These are phyloP conservation scores for Enteromius mattozi DNA, from an alignment of 2,797 vertebrate genomes.

Conservation along the genomic window DNA sequence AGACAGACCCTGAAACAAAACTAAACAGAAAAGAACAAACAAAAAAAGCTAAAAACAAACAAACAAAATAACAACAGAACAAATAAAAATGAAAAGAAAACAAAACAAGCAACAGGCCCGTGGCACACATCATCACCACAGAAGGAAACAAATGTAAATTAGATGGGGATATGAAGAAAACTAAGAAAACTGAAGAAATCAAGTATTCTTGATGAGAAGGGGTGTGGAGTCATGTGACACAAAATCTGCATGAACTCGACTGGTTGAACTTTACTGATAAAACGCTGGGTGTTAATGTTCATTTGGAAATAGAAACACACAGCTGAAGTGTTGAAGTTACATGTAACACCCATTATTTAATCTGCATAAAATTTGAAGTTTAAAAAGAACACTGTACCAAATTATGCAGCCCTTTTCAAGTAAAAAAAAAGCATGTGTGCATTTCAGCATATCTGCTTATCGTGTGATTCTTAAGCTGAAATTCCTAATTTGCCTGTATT, in stretches of 20 bases:
- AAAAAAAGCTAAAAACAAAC: not conserved
- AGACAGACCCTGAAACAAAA: not conserved
- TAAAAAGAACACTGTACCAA: not conserved
- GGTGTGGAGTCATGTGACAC: conserved; percentile 7
- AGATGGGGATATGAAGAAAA: not conserved
- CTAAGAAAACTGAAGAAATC: not conserved
- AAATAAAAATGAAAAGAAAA: not conserved
- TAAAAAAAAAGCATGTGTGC: not conserved
- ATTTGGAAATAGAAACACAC: conserved; percentile 33
- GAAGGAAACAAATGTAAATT: not conserved
- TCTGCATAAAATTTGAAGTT: not conserved
- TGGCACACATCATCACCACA: not conserved
- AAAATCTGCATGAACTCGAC: not conserved
- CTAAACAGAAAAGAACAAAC: not conserved
- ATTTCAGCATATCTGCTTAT: conserved; percentile 59
- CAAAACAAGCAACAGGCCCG: not conserved
- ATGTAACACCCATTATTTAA: conserved; percentile 28
- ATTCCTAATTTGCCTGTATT: conserved; percentile 76
- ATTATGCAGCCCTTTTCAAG: not conserved
- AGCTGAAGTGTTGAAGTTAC: conserved; percentile 9
- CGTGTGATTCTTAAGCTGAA: conserved; percentile 70
- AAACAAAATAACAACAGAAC: not conserved
- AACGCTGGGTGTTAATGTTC: conserved; percentile 5
- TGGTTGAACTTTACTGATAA: conserved; percentile 20
- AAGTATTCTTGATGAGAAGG: not conserved